A percentile compares a stretch with the other conserved stretches of the same genome.
These are phyloP conservation scores for Dryobates pubescens DNA, from an alignment of 2,797 vertebrate species.

Conservation along the genomic window DNA sequence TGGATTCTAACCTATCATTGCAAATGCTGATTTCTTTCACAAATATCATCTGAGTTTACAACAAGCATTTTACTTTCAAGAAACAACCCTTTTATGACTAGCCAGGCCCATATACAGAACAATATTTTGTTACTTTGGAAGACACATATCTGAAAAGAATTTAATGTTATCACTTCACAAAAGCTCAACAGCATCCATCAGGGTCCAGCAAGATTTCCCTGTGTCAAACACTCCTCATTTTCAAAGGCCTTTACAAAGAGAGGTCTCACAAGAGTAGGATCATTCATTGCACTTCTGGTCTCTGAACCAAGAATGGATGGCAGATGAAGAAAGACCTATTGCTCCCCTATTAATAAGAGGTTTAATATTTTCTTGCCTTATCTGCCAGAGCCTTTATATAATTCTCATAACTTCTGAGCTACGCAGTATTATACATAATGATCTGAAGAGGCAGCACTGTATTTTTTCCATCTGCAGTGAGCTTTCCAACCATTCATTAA, in stretches of 20 bases:
- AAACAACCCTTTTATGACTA: not conserved
- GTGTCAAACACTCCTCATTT: not conserved
- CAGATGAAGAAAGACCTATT: not conserved
- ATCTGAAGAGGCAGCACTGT: slow-evolving; percentile 31
- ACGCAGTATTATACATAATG: not conserved
- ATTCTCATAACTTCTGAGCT: slow-evolving; percentile 25
- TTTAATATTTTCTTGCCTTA: slow-evolving; percentile 22
- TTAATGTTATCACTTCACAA: not conserved
- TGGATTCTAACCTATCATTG: not conserved
- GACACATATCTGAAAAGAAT: not conserved
- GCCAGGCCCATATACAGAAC: not conserved
- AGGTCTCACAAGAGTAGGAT: not conserved
- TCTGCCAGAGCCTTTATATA: slow-evolving; percentile 4
- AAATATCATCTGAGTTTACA: not conserved
- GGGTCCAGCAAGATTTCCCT: not conserved
- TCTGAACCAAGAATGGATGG: not conserved
- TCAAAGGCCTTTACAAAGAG: not conserved
- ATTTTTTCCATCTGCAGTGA: slow-evolving; percentile 43
- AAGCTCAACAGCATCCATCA: not conserved
- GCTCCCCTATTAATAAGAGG: not conserved
- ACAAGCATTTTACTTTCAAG: not conserved
- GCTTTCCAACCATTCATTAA: slow-evolving; percentile 52
- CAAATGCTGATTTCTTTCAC: not conserved
- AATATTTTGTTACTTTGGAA: not conserved
- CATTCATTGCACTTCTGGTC: not conserved